These are phyloP conservation scores for Coregonus ussuriensis DNA, from an alignment of 2,797 vertebrate species.

Conservation along the genomic window DNA sequence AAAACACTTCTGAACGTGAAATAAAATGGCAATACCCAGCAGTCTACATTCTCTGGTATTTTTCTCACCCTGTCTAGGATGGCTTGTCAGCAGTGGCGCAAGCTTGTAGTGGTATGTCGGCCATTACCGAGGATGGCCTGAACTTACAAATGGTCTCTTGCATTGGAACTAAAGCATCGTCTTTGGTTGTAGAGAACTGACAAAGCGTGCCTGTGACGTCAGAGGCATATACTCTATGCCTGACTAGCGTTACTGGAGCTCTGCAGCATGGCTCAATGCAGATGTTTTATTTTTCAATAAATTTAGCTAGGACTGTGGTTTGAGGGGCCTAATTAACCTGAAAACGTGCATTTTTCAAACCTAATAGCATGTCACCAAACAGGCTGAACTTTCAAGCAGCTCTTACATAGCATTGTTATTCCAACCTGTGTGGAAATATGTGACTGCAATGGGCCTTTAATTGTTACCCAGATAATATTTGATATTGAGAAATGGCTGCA, in stretches of 20 bases:
- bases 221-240: not conserved
- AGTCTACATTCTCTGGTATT: slow-evolving; percentile 28
- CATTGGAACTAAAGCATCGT: too few relatives aligned
- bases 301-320: not conserved
- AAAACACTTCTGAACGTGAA: slow-evolving; percentile 48
- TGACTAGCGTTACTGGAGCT: not conserved
- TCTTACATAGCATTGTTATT: too few relatives aligned
- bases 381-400: too few relatives aligned
- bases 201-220: not conserved
- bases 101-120: too few relatives aligned
- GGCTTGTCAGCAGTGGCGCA: too few relatives aligned
- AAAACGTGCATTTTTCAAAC: too few relatives aligned
- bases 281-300: too few relatives aligned
- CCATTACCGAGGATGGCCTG: too few relatives aligned
- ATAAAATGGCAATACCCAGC: slow-evolving; percentile 68
- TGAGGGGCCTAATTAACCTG: not conserved
- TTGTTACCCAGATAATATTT: too few relatives aligned
- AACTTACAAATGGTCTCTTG: too few relatives aligned
- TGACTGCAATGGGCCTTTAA: not conserved
- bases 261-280: not conserved
- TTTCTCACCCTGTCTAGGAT: not conserved
- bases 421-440: not conserved
- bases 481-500: not conserved
- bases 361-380: too few relatives aligned
- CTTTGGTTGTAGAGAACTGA: not conserved